Conservation (phyloP, 2,888 invertebrate genomes). For the Coleophora flavipennella region DNA sequence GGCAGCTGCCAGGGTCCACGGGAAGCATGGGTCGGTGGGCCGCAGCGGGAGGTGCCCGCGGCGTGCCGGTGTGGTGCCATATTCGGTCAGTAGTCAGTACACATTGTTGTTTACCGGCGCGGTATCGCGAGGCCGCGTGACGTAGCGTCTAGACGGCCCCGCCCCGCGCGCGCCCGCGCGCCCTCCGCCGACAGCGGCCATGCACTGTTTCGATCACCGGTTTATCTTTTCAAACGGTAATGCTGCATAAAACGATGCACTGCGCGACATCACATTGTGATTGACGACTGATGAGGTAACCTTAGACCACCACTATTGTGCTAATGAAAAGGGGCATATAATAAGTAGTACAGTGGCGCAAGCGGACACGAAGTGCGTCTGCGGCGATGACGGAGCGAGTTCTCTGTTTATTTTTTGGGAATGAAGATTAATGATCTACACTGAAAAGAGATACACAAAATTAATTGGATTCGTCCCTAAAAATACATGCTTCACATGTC, state of each 20-base stretch:
- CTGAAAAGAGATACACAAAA: background rate
- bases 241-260: slow-evolving; percentile 50
- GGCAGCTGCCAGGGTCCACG: too few relatives aligned
- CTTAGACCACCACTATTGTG: slow-evolving; percentile 9
- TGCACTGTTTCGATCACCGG: slow-evolving; percentile 65
- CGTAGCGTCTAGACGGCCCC: slow-evolving; percentile 70
- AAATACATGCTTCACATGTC: too few relatives aligned
- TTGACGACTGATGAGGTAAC: slow-evolving; percentile 9
- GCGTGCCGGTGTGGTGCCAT: slow-evolving; percentile 53
- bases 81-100: slow-evolving; percentile 62
- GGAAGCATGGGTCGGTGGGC: slow-evolving; percentile 20
- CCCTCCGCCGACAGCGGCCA: slow-evolving; percentile 25
- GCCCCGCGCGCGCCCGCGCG: slow-evolving; percentile 27
- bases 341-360: too few relatives aligned
- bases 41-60: slow-evolving; percentile 41
- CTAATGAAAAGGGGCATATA: too few relatives aligned
- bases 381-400: too few relatives aligned
- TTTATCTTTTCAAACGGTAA: slow-evolving; percentile 66
- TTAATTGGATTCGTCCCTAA: too few relatives aligned
- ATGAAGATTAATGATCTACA: background rate
- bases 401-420: too few relatives aligned
- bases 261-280: slow-evolving; percentile 14
- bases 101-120: slow-evolving; percentile 72
- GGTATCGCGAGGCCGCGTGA: slow-evolving; percentile 75
- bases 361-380: too few relatives aligned